These are phyloP conservation scores for Synergus japonicus DNA, from an alignment of 2,888 invertebrate species.

Conservation along the genomic window DNA sequence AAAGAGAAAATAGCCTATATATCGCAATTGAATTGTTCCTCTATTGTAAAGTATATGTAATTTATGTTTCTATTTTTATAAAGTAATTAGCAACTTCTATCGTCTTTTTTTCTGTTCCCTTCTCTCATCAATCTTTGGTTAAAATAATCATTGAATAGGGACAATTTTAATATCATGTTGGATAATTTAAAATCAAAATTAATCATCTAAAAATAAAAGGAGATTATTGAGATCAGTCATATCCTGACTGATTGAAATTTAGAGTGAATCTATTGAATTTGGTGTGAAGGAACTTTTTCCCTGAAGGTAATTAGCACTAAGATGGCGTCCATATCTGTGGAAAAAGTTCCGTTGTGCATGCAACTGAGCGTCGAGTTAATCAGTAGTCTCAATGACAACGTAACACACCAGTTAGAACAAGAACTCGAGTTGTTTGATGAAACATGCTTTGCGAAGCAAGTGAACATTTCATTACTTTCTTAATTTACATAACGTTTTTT, in stretches of 20 bases:
- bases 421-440: not conserved
- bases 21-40: too few species aligned
- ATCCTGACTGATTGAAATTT: not conserved
- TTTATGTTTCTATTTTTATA: not conserved
- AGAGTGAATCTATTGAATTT: not conserved
- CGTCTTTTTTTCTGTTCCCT: not conserved
- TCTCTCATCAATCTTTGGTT: not conserved
- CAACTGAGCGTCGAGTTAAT: constrained; percentile 5
- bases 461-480: not conserved
- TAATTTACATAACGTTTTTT: not conserved
- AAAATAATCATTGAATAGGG: not conserved
- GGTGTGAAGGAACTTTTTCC: not conserved
- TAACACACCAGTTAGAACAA: constrained; percentile 3
- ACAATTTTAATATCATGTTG: too few species aligned
- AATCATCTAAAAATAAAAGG: not conserved
- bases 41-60: not conserved
- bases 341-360: constrained; percentile 24
- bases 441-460: not conserved
- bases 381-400: constrained; percentile 19
- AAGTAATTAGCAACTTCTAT: not conserved
- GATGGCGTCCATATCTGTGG: not conserved
- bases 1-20: not conserved
- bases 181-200: too few species aligned
- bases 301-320: constrained; percentile 16
- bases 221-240: too few species aligned